phyloP scores from a whole-genome alignment of 1,140 invertebrate genomes.

The Oppia nitens region DNA sequence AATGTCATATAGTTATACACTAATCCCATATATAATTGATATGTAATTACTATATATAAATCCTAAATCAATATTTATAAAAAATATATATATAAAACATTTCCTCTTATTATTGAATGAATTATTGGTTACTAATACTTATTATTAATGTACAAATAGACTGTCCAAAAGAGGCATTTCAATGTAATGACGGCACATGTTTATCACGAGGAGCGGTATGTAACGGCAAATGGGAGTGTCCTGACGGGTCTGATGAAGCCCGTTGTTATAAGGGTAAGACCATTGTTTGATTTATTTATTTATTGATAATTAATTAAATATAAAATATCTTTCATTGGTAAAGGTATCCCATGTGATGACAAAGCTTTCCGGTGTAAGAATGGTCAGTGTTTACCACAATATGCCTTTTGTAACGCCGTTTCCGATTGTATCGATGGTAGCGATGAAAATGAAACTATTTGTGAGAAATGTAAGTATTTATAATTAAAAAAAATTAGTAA shows the following conservation, averaged over 20 bases:
- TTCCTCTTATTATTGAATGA: too few species aligned
- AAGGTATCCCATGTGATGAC: constrained; percentile 20
- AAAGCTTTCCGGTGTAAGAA: constrained; percentile 53
- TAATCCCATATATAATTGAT: too few species aligned
- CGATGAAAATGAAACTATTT: constrained; percentile 59
- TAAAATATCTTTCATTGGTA: background rate
- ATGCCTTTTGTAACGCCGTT: constrained; percentile 76
- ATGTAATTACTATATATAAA: too few species aligned
- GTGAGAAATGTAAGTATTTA: constrained; percentile 28
- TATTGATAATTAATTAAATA: background rate
- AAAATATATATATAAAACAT: too few species aligned
- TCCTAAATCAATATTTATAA: too few species aligned
- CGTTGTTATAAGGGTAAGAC: constrained; percentile 38
- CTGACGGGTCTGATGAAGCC: constrained; percentile 57
- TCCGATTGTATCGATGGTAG: constrained; percentile 63
- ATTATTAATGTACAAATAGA: constrained; percentile 16
- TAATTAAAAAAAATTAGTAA: background rate
- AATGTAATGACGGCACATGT: constrained; percentile 33
- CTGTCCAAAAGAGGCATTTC: constrained; percentile 23
- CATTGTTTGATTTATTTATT: background rate
- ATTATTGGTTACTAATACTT: too few species aligned
- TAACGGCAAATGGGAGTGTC: constrained; percentile 57
- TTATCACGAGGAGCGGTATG: constrained; percentile 54
- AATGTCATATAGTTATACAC: too few species aligned
- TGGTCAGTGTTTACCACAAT: constrained; percentile 62